A percentile compares a stretch with the other conserved stretches of the same genome.
Conservation (phyloP, 2,888 invertebrate genomes). For the Sinotaia quadrata region DNA sequence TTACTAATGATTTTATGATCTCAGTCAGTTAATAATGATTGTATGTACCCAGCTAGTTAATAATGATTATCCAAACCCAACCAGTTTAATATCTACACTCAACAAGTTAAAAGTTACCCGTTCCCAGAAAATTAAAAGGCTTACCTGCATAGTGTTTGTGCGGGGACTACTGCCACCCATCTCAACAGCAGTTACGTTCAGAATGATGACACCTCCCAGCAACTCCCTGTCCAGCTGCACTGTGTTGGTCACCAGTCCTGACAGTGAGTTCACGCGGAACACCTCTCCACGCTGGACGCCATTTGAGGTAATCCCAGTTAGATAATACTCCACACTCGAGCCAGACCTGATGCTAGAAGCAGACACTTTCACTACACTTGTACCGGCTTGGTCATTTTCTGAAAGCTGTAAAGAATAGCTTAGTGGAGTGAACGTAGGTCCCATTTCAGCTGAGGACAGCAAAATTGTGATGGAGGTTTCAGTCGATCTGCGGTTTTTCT, state of each 20-base stretch:
- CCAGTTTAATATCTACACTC: too few species aligned
- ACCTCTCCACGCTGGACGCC: slow-evolving; percentile 60
- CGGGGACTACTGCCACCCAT: slow-evolving; percentile 50
- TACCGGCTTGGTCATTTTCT: slow-evolving; percentile 91
- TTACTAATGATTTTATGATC: too few species aligned
- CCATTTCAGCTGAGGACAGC: slow-evolving; percentile 28
- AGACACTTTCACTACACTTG: slow-evolving; percentile 85
- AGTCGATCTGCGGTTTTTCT: slow-evolving; percentile 14
- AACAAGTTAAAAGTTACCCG: too few species aligned
- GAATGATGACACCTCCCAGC: slow-evolving; percentile 53
- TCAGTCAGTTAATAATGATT: too few species aligned
- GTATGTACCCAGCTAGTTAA: too few species aligned
- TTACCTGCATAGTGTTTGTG: slow-evolving; percentile 61
- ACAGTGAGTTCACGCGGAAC: slow-evolving; percentile 53
- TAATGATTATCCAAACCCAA: too few species aligned
- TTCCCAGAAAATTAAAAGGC: slow-evolving; percentile 32
- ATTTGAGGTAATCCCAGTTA: slow-evolving; percentile 79
- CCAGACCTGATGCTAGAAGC: slow-evolving; percentile 44
- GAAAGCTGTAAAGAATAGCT: slow-evolving; percentile 83
- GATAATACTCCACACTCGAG: slow-evolving; percentile 85
- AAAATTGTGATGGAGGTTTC: slow-evolving; percentile 29
- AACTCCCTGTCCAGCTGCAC: slow-evolving; percentile 57
- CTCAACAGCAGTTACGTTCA: slow-evolving; percentile 64
- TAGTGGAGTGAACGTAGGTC: slow-evolving; percentile 47
- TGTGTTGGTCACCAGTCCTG: slow-evolving; percentile 54